Base-by-base conservation (phyloP, 2,888 invertebrate genomes). In the Drosophila sordidula region DNA sequence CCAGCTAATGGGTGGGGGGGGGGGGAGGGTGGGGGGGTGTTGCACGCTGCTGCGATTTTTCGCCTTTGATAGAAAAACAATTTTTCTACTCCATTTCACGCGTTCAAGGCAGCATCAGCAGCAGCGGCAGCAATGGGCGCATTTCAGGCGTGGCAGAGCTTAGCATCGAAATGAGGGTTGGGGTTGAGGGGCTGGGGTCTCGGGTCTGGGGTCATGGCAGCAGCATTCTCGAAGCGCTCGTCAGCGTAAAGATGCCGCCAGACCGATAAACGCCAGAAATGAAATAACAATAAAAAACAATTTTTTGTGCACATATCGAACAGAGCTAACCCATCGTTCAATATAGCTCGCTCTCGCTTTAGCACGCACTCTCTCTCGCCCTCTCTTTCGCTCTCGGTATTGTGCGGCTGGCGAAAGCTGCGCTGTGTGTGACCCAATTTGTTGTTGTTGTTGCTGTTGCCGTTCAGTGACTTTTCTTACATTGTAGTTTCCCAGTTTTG, bases 71-170 rank as follows among this genome's bases (percentile, higher is more conserved):
- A 82, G 86, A 84, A 87, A 89, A 87, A 84, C 84, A 77, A 89
- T 87, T 89, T 89, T 88, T 88, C 88, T 85, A 89, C 88, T 89
- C 89, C 87, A 89, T 88, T 88, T 86, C 89, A 78, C 78, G 78
- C 78, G 72, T 87, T 89, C 82, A 87, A 89, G 87, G 89, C 78
- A 81, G 67, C 67, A 49, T 32, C 56, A 34, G 62, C 16, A 29
- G 29, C 47, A 32, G 32, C 54, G 18, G 18, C 18, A 51, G 34
- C 62, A 47, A 57, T 62, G 55, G 49, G 55, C 61, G 61, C 51
- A 39, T 18, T 25, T 25, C n/a, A 52, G 49, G 49, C 61, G 32
- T 45, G 44, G 49, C 61, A 46, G 71, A 51, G 71, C 67, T 59
- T 59, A 58, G 34, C 54, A 61, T 52, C 57, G 45, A 58, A 44